Evolutionary conservation across 2,888 invertebrate genomes (phyloP), one percentile per base, ranked within the genome.

Genomic region (Lamproptera curius): DNA sequence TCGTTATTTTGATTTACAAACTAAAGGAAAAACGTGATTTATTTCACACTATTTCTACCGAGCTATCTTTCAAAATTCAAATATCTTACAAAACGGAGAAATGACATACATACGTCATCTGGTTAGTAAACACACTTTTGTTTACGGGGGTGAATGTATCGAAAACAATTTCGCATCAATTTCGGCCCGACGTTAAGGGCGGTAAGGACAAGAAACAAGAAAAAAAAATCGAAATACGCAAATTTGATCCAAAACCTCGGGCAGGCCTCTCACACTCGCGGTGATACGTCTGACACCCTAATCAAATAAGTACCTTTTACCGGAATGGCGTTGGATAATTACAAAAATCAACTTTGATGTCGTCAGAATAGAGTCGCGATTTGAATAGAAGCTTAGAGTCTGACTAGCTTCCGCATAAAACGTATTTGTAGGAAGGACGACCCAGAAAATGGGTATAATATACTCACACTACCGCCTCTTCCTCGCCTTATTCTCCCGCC

Each of bases 381-480:
- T 74, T 34, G 57, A 42, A 28, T 62, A 63, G 48, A 52, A 42
- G 46, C 46, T 38, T 41, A 37, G 50, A 64, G 67, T 68, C 73
- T 72, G 80, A 77, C 82, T 84, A 76, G 85, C 86, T 85, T 85
- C 85, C 86, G 84, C 78, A 82, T 86, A 86, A 85, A 87, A 83
- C 84, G 86, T 87, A 87, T 87, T 87, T 87, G 87, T 86, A 80
- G 84, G 85, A 86, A 87, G 85, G 87, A 86, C 87, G 87, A 86
- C 85, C 85, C 86, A 87, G 87, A 86, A 87, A 87, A 87, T 86
- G 82, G 84, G 83, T 86, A 87, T 86, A 85, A 86, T 87, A 80
- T 84, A 85, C 87, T 85, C 86, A 84, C 83, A 86, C 86, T 83
- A 80, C 82, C 75, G 62, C 58, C 70, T 73, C 77, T 77, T 63